Evolutionary conservation across 1,140 invertebrate species (phyloP).

Genomic region (Macrocentrus cingulum): DNA sequence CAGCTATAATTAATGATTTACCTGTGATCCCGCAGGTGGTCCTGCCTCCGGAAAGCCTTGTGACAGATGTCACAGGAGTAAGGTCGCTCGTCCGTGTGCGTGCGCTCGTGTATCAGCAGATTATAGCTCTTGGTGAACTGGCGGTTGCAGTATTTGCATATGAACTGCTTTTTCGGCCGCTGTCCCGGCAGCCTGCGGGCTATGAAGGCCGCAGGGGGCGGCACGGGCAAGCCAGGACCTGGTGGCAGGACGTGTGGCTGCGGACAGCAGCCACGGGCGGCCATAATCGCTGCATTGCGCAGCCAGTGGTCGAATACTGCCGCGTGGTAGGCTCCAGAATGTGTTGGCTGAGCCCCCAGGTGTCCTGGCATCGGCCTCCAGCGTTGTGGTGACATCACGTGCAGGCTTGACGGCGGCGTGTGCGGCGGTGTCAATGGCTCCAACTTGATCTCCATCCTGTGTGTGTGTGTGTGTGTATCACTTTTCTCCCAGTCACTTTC

Average conservation of each 20-base stretch:
- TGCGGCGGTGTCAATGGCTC: slow-evolving; percentile 69
- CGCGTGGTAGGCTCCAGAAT: slow-evolving; percentile 57
- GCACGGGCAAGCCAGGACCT: slow-evolving; percentile 56
- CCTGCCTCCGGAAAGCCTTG: slow-evolving; percentile 92
- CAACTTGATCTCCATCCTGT: slow-evolving; percentile 44
- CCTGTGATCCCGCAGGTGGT: slow-evolving; percentile 91
- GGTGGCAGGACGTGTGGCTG: slow-evolving; percentile 47
- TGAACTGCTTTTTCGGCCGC: slow-evolving; percentile 89
- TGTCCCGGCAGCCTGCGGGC: slow-evolving; percentile 60
- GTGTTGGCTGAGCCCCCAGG: slow-evolving; percentile 44
- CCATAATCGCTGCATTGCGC: slow-evolving; percentile 66
- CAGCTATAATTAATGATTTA: slow-evolving; percentile 45
- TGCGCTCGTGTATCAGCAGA: slow-evolving; percentile 90
- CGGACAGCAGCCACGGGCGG: slow-evolving; percentile 45
- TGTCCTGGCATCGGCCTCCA: slow-evolving; percentile 31
- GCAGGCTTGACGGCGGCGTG: slow-evolving; percentile 66
- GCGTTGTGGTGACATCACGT: slow-evolving; percentile 37
- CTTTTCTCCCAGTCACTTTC: no score
- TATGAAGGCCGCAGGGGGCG: slow-evolving; percentile 59
- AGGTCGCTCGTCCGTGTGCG: slow-evolving; percentile 93
- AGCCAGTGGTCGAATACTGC: slow-evolving; percentile 73
- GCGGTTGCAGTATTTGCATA: slow-evolving; percentile 91
- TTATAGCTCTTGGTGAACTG: slow-evolving; percentile 98
- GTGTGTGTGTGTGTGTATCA: neutral
- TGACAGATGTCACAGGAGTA: slow-evolving; percentile 95